These are phyloP conservation scores for Pseudococcus viburni DNA, from an alignment of 2,888 invertebrate genomes.

Conservation along the genomic window DNA sequence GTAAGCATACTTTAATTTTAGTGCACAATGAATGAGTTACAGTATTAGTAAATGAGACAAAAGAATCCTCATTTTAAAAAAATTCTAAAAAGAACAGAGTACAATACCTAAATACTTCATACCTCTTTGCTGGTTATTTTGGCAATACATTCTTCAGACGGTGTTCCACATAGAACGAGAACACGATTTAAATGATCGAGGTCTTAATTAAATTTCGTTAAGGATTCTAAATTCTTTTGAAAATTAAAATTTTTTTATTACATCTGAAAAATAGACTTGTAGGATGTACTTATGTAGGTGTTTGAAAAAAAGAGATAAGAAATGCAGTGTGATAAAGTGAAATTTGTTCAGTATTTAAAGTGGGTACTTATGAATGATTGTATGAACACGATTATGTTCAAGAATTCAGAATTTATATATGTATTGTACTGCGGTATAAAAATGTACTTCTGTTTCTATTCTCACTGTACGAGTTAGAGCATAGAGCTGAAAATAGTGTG, in stretches of 20 bases:
- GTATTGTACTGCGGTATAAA: neutral
- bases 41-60: neutral
- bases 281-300: neutral
- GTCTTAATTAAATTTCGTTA: constrained; percentile 75
- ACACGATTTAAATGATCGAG: constrained; percentile 93
- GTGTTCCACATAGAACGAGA: constrained; percentile 89
- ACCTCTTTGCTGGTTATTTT: constrained; percentile 93
- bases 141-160: constrained; percentile 84
- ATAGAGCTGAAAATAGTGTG: neutral
- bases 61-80: constrained; percentile 36
- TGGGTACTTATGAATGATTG: neutral
- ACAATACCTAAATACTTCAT: constrained; percentile 70
- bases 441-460: constrained; percentile 29
- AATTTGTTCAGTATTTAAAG: neutral
- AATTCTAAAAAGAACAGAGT: constrained; percentile 58
- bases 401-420: neutral
- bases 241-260: neutral
- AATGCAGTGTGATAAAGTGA: neutral
- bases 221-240: constrained; percentile 55
- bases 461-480: neutral
- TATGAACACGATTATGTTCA: neutral
- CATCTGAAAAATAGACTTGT: neutral
- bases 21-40: neutral
- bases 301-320: neutral
- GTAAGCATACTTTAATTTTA: neutral